Evolutionary conservation across 2,888 invertebrate genomes (phyloP).

Genomic region (Achlya flavicornis): DNA sequence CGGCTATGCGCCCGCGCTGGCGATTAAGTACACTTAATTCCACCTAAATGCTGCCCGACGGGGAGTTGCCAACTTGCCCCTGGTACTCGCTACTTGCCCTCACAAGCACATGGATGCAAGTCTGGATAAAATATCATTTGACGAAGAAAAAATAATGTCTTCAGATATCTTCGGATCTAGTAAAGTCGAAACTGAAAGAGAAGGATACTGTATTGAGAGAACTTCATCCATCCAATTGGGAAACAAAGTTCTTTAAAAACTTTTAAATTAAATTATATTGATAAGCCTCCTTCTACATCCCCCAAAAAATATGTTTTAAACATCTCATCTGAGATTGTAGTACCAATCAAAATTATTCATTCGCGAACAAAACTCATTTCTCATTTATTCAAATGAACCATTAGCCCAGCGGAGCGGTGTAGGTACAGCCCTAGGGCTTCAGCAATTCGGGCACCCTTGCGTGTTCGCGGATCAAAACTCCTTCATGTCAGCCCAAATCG

Average conservation of each 20-base stretch:
- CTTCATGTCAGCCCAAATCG: slow-evolving; percentile 48
- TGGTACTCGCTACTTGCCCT: slow-evolving; percentile 31
- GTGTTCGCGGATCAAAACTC: slow-evolving; percentile 27
- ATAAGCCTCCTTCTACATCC: neutral
- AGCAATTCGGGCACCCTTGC: slow-evolving; percentile 37
- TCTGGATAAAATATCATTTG: neutral
- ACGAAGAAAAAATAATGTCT: neutral
- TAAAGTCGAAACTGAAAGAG: neutral
- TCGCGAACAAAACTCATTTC: slow-evolving; percentile 33
- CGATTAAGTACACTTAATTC: slow-evolving; percentile 80
- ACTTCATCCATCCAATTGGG: neutral
- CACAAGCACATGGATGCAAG: slow-evolving; percentile 32
- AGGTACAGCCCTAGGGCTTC: slow-evolving; percentile 43
- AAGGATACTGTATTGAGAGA: neutral
- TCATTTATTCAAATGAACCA: slow-evolving; percentile 47
- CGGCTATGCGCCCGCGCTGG: slow-evolving; percentile 67
- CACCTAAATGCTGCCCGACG: slow-evolving; percentile 73
- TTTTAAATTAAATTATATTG: too few relatives aligned
- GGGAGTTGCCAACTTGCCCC: slow-evolving; percentile 54
- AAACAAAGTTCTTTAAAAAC: too few relatives aligned
- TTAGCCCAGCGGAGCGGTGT: slow-evolving; percentile 31
- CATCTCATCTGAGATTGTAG: slow-evolving; percentile 1
- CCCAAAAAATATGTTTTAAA: neutral
- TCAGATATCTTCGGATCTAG: neutral
- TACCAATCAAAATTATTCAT: slow-evolving; percentile 16